phyloP scores from a whole-genome alignment of 2,113 vertebrate species.

The Rhineura floridana region DNA sequence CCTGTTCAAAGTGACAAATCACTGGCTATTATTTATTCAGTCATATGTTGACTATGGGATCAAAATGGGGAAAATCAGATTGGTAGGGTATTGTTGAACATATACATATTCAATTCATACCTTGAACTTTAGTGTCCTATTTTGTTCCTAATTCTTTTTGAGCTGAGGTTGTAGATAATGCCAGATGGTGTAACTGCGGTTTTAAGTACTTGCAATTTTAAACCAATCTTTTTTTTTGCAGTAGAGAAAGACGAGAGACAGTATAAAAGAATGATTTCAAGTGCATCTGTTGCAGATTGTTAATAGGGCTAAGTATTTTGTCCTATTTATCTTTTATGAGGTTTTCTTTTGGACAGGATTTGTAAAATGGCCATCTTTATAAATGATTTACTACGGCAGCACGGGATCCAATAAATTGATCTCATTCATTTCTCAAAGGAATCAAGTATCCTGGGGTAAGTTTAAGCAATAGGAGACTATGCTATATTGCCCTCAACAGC shows the following conservation, averaged over 20 bases:
- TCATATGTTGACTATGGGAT: not conserved
- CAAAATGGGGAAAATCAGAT: not conserved
- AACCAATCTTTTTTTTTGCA: constrained; percentile 65
- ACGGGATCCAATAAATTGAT: constrained; percentile 67
- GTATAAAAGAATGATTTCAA: constrained; percentile 66
- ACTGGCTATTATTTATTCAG: not conserved
- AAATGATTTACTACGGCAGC: constrained; percentile 73
- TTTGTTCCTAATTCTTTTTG: not conserved
- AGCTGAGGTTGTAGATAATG: not conserved
- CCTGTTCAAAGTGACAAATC: not conserved
- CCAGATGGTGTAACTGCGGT: constrained; percentile 47
- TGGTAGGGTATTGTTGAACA: not conserved
- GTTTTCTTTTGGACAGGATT: constrained; percentile 67
- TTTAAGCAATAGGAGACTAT: constrained; percentile 7
- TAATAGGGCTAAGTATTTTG: constrained; percentile 72
- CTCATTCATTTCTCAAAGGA: constrained; percentile 52
- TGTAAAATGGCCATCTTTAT: constrained; percentile 73
- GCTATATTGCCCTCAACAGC: not conserved
- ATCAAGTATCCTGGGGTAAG: constrained; percentile 40
- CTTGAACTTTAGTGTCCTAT: constrained; percentile 2
- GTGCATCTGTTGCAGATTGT: constrained; percentile 67
- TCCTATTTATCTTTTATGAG: constrained; percentile 80
- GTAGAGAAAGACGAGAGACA: constrained; percentile 62
- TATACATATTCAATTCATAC: not conserved
- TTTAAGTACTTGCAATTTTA: constrained; percentile 66